A percentile compares a stretch with the other conserved stretches of the same genome.
Conservation (phyloP, 2,113 vertebrate genomes). For the Hippoglossus stenolepis region DNA sequence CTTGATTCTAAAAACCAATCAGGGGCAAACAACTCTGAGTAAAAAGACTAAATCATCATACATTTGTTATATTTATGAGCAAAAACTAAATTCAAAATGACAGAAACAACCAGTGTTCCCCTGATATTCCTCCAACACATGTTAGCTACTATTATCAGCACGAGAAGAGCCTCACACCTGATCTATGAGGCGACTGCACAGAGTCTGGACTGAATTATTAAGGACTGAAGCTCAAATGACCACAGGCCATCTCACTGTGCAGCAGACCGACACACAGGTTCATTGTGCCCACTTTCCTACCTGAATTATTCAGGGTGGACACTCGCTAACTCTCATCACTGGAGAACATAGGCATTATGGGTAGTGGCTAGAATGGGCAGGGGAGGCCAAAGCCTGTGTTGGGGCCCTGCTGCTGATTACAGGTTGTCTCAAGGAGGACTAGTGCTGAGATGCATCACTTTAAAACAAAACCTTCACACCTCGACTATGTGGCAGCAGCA, state of each 20-base stretch:
- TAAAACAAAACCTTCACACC: conserved; percentile 31
- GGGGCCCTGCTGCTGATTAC: conserved; percentile 9
- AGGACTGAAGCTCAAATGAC: conserved; percentile 72
- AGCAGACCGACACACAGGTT: conserved; percentile 47
- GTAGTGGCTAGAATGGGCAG: not conserved
- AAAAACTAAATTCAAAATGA: no score
- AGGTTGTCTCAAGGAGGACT: not conserved
- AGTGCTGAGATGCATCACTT: conserved; percentile 6
- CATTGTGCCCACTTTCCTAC: conserved; percentile 79
- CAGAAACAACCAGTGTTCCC: not conserved
- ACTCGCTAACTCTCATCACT: conserved; percentile 48
- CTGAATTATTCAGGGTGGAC: conserved; percentile 80
- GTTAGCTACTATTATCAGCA: conserved; percentile 1
- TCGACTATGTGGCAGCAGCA: conserved; percentile 14
- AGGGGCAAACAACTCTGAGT: no score
- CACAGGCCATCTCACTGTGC: conserved; percentile 42
- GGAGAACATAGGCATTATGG: conserved; percentile 21
- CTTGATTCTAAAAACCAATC: no score
- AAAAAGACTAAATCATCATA: no score
- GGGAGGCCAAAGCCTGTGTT: not conserved
- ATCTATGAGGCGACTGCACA: conserved; percentile 28
- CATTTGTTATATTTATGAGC: no score
- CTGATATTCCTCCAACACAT: not conserved
- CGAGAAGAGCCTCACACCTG: conserved; percentile 43
- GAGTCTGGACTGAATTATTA: conserved; percentile 76